Percentiles rank a stretch among this genome's conserved stretches.
Conservation (phyloP, 2,113 vertebrate species). For the Candoia aspera region DNA sequence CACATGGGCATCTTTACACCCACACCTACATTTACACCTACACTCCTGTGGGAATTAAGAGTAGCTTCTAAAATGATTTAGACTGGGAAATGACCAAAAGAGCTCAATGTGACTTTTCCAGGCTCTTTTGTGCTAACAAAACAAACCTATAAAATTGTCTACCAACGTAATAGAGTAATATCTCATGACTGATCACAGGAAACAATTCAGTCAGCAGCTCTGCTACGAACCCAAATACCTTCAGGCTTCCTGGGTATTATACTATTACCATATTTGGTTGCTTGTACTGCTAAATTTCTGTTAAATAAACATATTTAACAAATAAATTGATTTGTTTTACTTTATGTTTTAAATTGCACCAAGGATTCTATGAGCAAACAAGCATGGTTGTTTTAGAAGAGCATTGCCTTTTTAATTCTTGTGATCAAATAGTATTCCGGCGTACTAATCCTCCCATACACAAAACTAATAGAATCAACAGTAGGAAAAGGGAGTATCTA, state of each 20-base stretch:
- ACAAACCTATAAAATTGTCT: neutral
- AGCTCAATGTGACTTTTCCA: neutral
- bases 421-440: neutral
- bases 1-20: neutral
- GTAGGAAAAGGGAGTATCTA: slow-evolving; percentile 2
- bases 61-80: neutral
- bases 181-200: neutral
- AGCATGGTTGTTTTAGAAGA: neutral
- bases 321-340: neutral
- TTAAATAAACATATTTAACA: neutral
- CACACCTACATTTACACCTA: neutral
- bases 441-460: neutral
- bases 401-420: neutral
- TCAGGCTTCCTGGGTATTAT: neutral
- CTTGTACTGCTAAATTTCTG: neutral
- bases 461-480: neutral
- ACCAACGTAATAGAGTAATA: neutral
- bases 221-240: neutral
- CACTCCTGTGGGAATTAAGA: neutral
- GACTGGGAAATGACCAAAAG: neutral
- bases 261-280: neutral
- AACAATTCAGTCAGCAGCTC: neutral
- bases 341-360: neutral
- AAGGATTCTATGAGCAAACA: neutral
- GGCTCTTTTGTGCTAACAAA: neutral